These are phyloP conservation scores for Danaus melanippus DNA, from an alignment of 1,140 invertebrate genomes.

Conservation along the genomic window DNA sequence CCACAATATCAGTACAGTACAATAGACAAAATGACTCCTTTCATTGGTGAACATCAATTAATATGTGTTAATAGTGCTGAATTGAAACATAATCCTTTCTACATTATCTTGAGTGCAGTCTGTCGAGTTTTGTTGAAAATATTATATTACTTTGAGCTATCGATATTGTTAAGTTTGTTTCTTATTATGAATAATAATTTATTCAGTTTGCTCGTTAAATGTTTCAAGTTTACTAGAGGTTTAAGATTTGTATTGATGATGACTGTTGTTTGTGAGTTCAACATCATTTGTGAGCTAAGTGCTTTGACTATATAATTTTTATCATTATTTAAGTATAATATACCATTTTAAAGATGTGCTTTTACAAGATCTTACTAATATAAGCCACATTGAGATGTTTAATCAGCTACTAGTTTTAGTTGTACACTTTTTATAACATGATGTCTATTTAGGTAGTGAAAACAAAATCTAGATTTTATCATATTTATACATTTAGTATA, in stretches of 20 bases:
- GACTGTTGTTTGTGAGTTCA: slow-evolving; percentile 64
- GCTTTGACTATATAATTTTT: slow-evolving; percentile 68
- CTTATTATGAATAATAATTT: slow-evolving; percentile 71
- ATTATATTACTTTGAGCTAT: slow-evolving; percentile 71
- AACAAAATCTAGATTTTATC: slow-evolving; percentile 71
- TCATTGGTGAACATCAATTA: slow-evolving; percentile 55
- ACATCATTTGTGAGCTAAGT: slow-evolving; percentile 64
- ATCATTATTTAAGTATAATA: slow-evolving; percentile 70
- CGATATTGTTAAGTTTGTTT: slow-evolving; percentile 72
- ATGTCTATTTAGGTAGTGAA: slow-evolving; percentile 71
- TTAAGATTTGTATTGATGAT: slow-evolving; percentile 65
- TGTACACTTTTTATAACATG: slow-evolving; percentile 73
- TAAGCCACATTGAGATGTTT: slow-evolving; percentile 70
- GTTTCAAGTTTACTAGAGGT: slow-evolving; percentile 71
- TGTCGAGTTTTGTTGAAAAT: slow-evolving; percentile 63
- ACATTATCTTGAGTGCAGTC: slow-evolving; percentile 46
- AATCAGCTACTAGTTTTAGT: slow-evolving; percentile 71
- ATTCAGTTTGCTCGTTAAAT: slow-evolving; percentile 71
- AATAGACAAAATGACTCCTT: slow-evolving; percentile 59
- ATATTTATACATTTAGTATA: slow-evolving; percentile 73
- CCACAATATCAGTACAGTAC: slow-evolving; percentile 67
- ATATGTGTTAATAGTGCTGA: slow-evolving; percentile 40
- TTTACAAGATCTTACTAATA: slow-evolving; percentile 70
- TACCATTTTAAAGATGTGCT: slow-evolving; percentile 66
- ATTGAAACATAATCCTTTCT: slow-evolving; percentile 34